Conservation (phyloP, 2,888 invertebrate species). For the Drosophila prolongata region DNA sequence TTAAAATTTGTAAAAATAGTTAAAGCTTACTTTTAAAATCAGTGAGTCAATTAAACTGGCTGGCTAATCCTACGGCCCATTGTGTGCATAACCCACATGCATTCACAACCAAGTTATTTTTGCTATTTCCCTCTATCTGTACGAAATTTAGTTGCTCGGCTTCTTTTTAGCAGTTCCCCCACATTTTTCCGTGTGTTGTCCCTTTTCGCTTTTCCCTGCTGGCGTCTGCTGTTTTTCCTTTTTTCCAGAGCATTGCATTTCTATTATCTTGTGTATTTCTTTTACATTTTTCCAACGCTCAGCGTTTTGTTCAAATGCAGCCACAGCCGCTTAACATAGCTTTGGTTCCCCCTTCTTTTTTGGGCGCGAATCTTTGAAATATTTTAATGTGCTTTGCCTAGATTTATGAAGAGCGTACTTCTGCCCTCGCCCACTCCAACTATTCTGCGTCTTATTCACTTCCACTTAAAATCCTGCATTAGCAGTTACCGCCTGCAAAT, state of each 20-base stretch:
- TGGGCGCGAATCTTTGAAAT: slow-evolving; percentile 46
- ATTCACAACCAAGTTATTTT: slow-evolving; percentile 30
- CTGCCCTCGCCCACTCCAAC: background rate
- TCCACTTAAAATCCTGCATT: slow-evolving; percentile 40
- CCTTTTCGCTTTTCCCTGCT: slow-evolving; percentile 15
- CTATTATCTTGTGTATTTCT: slow-evolving; percentile 41
- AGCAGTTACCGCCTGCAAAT: slow-evolving; percentile 42
- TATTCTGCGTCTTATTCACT: slow-evolving; percentile 1
- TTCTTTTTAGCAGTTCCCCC: slow-evolving; percentile 10
- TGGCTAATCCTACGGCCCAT: background rate
- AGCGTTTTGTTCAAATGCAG: slow-evolving; percentile 44
- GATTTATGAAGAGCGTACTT: slow-evolving; percentile 44
- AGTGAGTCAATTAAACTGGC: background rate
- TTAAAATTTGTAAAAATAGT: too few relatives aligned
- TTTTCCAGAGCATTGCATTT: slow-evolving; percentile 44
- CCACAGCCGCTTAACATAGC: slow-evolving; percentile 35
- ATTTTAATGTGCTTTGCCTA: slow-evolving; percentile 50
- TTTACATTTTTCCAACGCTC: slow-evolving; percentile 32
- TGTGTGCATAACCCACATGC: slow-evolving; percentile 17
- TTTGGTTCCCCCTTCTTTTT: slow-evolving; percentile 1
- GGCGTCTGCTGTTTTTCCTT: slow-evolving; percentile 26
- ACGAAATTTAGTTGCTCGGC: slow-evolving; percentile 41
- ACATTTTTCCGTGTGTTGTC: slow-evolving; percentile 20
- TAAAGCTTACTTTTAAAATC: background rate
- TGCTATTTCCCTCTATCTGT: slow-evolving; percentile 25